Conservation (phyloP, 2,888 invertebrate genomes). For the Drosophila limbata region DNA sequence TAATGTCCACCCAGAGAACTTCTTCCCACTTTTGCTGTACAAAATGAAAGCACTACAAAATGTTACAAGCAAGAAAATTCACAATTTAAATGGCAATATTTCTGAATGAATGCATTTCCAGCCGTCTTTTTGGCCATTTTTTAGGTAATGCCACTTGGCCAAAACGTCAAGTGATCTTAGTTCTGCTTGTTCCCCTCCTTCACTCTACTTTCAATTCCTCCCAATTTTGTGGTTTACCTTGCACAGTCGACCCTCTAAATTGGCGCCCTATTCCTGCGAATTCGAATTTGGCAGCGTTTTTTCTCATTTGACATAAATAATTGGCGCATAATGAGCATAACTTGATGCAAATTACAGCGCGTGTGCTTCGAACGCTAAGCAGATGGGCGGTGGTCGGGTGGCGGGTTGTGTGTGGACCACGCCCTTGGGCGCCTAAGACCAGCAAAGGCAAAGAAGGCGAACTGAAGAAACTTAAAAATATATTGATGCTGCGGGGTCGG, state of each 20-base stretch:
- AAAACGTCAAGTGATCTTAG: not conserved
- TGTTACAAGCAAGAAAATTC: constrained; percentile 7
- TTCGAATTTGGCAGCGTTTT: constrained; percentile 38
- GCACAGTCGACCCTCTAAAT: constrained; percentile 25
- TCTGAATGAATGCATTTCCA: not conserved
- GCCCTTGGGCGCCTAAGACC: constrained; percentile 40
- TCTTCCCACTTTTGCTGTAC: not conserved
- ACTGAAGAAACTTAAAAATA: constrained; percentile 67
- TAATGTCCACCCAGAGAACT: not conserved
- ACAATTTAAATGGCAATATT: not conserved
- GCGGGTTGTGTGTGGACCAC: constrained; percentile 13
- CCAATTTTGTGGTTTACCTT: not conserved
- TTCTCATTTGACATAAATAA: constrained; percentile 70
- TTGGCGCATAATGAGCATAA: constrained; percentile 80
- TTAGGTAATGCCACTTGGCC: not conserved
- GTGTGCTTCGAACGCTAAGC: constrained; percentile 59
- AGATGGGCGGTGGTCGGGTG: constrained; percentile 27
- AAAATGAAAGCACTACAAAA: not conserved
- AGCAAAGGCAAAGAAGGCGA: constrained; percentile 13
- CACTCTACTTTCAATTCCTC: no score
- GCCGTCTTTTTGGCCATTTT: not conserved
- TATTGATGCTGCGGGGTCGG: constrained; percentile 33
- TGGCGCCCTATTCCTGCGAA: constrained; percentile 8
- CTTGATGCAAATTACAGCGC: constrained; percentile 74
- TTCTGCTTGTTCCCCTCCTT: no score